phyloP scores from a whole-genome alignment of 2,113 vertebrate genomes.

The Hyperoodon ampullatus region DNA sequence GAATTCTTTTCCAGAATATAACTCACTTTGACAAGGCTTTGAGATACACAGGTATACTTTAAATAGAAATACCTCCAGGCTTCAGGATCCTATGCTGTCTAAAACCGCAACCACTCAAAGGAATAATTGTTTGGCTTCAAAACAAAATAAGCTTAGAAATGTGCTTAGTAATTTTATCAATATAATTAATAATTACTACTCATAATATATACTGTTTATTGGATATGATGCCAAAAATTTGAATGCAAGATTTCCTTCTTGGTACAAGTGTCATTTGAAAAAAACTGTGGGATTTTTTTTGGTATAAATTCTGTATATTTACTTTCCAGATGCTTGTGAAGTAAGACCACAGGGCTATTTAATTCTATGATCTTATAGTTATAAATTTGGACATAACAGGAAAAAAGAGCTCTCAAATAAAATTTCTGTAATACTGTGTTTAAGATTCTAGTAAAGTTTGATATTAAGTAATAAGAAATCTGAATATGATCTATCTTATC shows the following conservation, averaged over 20 bases:
- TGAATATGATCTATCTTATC: neutral
- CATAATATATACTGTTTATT: neutral
- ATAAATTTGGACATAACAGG: neutral
- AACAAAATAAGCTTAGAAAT: neutral
- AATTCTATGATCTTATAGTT: neutral
- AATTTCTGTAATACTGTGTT: neutral
- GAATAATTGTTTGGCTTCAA: slow-evolving; percentile 3
- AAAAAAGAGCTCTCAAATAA: neutral
- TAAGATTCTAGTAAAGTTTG: slow-evolving; percentile 31
- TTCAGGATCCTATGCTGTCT: neutral
- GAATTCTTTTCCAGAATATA: slow-evolving; percentile 60
- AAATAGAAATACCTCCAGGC: neutral
- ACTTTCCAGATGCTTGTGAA: neutral
- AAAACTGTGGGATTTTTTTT: neutral
- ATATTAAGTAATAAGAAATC: neutral
- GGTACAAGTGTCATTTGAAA: neutral
- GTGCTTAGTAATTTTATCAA: neutral
- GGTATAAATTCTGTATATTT: neutral
- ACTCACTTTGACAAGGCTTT: slow-evolving; percentile 63
- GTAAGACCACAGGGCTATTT: neutral
- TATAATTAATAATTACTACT: neutral
- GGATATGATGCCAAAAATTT: neutral
- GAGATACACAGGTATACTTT: slow-evolving; percentile 30
- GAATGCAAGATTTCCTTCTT: neutral
- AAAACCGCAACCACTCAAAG: neutral